These are phyloP conservation scores for Apteryx owenii DNA, from an alignment of 2,113 vertebrate genomes.

Conservation along the genomic window DNA sequence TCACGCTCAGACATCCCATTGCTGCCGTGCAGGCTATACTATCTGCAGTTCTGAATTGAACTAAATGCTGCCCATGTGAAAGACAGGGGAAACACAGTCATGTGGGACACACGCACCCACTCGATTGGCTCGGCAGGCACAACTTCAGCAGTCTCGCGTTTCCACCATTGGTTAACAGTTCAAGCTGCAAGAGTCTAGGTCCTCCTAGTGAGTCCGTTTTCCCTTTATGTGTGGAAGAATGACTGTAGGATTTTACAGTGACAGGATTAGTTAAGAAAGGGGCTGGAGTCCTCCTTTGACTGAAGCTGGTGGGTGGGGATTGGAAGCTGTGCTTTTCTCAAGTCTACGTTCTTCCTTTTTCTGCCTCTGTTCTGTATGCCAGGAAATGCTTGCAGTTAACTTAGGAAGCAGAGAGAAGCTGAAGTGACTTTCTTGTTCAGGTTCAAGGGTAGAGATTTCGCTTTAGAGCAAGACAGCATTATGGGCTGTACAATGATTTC, in stretches of 20 bases:
- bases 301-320: constrained; percentile 69
- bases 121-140: constrained; percentile 84
- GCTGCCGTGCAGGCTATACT: constrained; percentile 80
- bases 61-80: constrained; percentile 81
- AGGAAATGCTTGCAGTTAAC: constrained; percentile 56
- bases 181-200: constrained; percentile 76
- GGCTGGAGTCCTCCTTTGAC: constrained; percentile 75
- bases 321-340: constrained; percentile 63
- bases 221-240: constrained; percentile 85
- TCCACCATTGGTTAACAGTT: constrained; percentile 85
- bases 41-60: constrained; percentile 86
- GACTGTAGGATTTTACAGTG: constrained; percentile 81
- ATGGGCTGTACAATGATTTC: not conserved
- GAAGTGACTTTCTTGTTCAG: constrained; percentile 13
- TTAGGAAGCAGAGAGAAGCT: constrained; percentile 19
- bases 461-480: not conserved
- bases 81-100: constrained; percentile 84
- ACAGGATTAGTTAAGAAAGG: constrained; percentile 77
- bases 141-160: constrained; percentile 82
- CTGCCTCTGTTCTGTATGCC: constrained; percentile 42
- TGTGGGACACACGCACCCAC: constrained; percentile 78
- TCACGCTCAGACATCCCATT: constrained; percentile 78
- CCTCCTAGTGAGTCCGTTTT: constrained; percentile 75
- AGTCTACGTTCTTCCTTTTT: constrained; percentile 53
- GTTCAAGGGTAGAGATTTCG: not conserved